Conservation (phyloP, 2,888 invertebrate genomes). For the Sinodicranocentrus sp. region DNA sequence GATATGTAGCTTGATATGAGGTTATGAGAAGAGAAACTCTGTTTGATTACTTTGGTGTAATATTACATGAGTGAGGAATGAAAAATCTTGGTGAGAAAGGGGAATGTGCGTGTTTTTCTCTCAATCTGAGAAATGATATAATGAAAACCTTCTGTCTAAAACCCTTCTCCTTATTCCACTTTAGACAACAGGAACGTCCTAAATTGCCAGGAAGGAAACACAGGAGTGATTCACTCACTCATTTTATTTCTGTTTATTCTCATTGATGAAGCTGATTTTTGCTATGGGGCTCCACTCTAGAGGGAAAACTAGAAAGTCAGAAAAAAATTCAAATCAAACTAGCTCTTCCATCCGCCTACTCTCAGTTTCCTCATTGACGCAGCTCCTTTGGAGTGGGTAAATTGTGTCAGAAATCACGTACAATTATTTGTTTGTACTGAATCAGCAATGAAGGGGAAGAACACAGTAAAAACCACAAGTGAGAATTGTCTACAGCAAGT, state of each 20-base stretch:
- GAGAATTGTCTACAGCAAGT: constrained; percentile 17
- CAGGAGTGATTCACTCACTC: neutral
- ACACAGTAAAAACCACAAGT: constrained; percentile 20
- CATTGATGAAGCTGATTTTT: constrained; percentile 12
- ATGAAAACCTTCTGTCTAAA: neutral
- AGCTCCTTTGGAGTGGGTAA: neutral
- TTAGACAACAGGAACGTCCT: neutral
- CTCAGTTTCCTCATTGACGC: neutral
- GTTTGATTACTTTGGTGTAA: neutral
- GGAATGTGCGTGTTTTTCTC: too few species aligned
- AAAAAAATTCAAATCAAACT: constrained; percentile 16
- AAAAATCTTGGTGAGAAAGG: too few species aligned
- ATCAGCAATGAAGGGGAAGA: neutral
- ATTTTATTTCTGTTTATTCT: constrained; percentile 29
- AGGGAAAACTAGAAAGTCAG: constrained; percentile 3
- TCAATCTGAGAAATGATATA: too few species aligned
- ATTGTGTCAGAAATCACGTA: constrained; percentile 27
- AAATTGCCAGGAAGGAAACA: neutral
- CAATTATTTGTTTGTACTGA: constrained; percentile 9
- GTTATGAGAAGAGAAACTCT: neutral
- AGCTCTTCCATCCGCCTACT: neutral
- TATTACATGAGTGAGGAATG: too few species aligned
- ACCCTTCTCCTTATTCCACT: neutral
- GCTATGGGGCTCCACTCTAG: neutral
- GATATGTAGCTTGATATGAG: neutral